phyloP scores from a whole-genome alignment of 1,140 invertebrate species.

The Oppia nitens region DNA sequence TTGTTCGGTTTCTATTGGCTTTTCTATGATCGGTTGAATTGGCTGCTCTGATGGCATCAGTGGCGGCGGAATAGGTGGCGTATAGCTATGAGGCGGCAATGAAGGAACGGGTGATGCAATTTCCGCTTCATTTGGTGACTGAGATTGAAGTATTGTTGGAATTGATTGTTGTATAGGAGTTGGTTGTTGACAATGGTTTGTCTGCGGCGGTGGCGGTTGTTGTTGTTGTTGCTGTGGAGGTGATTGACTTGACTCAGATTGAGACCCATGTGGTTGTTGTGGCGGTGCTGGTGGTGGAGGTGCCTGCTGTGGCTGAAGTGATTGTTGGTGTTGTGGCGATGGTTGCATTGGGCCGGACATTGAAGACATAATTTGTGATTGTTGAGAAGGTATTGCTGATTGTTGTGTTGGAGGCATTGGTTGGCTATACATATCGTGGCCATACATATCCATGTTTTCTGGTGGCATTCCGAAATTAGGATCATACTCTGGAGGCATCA shows the following conservation, averaged over 20 bases:
- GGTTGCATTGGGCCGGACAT: slow-evolving; percentile 1
- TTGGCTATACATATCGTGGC: neutral
- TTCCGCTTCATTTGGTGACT: neutral
- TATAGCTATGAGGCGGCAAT: neutral
- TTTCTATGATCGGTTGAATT: neutral
- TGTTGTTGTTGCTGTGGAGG: slow-evolving; percentile 4
- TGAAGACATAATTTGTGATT: neutral
- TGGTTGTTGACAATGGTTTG: neutral
- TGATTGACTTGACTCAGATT: neutral
- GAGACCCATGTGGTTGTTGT: neutral
- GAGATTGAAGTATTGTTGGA: neutral
- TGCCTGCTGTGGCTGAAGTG: slow-evolving; percentile 12
- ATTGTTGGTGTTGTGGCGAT: neutral
- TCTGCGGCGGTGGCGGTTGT: slow-evolving; percentile 11
- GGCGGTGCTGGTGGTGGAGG: slow-evolving; percentile 1
- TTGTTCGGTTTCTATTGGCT: neutral
- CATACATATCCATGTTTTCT: slow-evolving; percentile 2
- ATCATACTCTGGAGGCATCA: slow-evolving; percentile 13
- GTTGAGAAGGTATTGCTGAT: neutral
- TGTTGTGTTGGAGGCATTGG: neutral
- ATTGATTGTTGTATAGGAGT: neutral
- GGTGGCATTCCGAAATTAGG: neutral
- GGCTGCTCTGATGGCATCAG: neutral
- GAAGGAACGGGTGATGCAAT: neutral
- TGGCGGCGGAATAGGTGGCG: neutral